Percentiles rank a stretch among this genome's conserved stretches.
Evolutionary conservation across 1,140 invertebrate species (phyloP).

Genomic region (Drosophila bocki): DNA sequence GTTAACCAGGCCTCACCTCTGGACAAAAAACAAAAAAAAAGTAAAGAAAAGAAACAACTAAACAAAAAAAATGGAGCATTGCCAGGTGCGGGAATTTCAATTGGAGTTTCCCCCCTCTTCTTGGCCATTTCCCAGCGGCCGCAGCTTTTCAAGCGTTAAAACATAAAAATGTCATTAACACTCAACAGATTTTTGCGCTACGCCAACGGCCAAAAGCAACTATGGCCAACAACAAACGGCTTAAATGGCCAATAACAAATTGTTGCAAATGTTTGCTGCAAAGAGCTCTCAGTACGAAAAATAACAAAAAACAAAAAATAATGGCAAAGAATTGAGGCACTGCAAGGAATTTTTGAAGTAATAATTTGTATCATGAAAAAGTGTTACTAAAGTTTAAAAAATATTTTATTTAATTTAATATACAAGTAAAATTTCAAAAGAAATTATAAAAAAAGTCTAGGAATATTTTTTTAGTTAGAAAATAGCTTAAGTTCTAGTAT

Average conservation of each 20-base stretch:
- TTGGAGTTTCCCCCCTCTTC: conserved; percentile 42
- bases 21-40: background rate
- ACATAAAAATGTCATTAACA: conserved; percentile 83
- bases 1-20: conserved; percentile 27
- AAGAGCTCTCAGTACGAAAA: conserved; percentile 23
- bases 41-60: conserved; percentile 4
- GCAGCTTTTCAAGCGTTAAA: conserved; percentile 77
- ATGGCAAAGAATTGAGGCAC: conserved; percentile 51
- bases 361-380: background rate
- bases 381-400: background rate
- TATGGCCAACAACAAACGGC: conserved; percentile 65
- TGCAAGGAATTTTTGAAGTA: background rate
- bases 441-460: background rate
- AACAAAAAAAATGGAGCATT: conserved; percentile 36
- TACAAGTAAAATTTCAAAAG: background rate
- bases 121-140: conserved; percentile 23
- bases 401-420: background rate
- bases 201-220: conserved; percentile 56
- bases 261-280: conserved; percentile 70
- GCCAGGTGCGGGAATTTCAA: conserved; percentile 56
- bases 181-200: conserved; percentile 76
- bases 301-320: conserved; percentile 15
- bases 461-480: background rate
- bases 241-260: conserved; percentile 83
- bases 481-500: no score